A percentile compares a stretch with the other conserved stretches of the same genome.
phyloP scores from a whole-genome alignment of 2,797 vertebrate species.

The Saguinus oedipus region DNA sequence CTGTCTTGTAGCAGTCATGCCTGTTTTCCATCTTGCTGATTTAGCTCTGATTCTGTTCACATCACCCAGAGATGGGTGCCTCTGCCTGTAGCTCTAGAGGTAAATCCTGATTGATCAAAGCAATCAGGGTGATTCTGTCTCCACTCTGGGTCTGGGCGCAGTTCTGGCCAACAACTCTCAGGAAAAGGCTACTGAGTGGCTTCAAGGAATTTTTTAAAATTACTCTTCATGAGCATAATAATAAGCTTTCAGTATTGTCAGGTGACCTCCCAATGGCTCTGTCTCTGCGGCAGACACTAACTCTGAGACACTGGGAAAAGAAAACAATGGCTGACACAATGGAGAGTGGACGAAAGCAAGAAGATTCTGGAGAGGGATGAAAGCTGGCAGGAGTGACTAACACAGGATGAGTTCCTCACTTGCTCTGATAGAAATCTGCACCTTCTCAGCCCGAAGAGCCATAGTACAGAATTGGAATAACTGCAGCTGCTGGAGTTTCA shows the following conservation, averaged over 20 bases:
- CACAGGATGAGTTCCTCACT: background rate
- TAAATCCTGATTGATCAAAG: background rate
- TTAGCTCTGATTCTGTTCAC: background rate
- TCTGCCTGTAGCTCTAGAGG: background rate
- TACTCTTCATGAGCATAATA: background rate
- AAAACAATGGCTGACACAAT: background rate
- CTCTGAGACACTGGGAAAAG: background rate
- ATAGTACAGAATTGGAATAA: background rate
- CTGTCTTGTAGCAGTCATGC: background rate
- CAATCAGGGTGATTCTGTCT: too few species aligned
- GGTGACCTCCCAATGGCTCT: background rate
- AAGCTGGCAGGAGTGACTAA: background rate
- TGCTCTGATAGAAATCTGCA: background rate
- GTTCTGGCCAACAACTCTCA: background rate
- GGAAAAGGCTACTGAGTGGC: background rate
- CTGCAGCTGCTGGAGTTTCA: background rate
- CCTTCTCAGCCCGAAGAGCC: background rate
- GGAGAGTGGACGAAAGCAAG: background rate
- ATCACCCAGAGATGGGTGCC: background rate
- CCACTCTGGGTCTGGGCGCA: background rate
- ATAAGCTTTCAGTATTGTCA: background rate
- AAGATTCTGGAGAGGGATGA: background rate
- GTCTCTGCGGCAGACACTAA: background rate
- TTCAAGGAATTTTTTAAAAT: background rate
- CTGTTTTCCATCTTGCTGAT: background rate